Evolutionary conservation across 2,113 vertebrate genomes (phyloP), one percentile per base, ranked within the genome.

Genomic region (Rallus limicola): DNA sequence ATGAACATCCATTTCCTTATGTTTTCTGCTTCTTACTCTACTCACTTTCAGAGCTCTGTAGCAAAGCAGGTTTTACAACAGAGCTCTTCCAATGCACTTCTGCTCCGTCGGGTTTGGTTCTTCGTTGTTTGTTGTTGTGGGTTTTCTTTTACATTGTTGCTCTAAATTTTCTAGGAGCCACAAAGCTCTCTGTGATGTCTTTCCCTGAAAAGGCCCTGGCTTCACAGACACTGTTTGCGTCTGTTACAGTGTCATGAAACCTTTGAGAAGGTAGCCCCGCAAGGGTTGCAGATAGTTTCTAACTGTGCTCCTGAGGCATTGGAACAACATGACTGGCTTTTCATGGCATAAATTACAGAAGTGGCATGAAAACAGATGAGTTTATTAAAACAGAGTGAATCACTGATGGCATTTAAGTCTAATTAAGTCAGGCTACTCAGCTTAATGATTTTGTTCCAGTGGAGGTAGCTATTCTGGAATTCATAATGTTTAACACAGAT

Each of bases 301-400:
- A 34, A n/a, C 74, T 64, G 55, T 93, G 42, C 56, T 93, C 48
- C 42, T 53, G 60, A 75, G 79, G 40, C 46, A 48, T 3, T 78
- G 82, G 71, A 95, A 59, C 21, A 91, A 88, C 78, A 72, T 58
- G 58, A 77, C 46, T 68, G 56, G 53, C 74, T 81, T 60, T 97
- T 95, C 85, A 62, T 83, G 91, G 74, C 94, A 96, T 81, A 97
- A 96, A 97, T 93, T 74, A 95, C 86, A 67, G 67, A 81, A 86
- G 85, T 94, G 83, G 91, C 92, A 78, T 91, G 96, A 96, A 97
- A 97, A 98, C 88, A 94, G 68, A 91, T 72, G 86, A 97, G 76
- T 97, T 96, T 97, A 97, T 97, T 98, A 97, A 98, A 94, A 79
- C 91, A 97, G 94, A 96, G 82, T 86, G 92, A 96, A 65, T 95